phyloP scores from a whole-genome alignment of 2,113 vertebrate species.

The Notothenia coriiceps region DNA sequence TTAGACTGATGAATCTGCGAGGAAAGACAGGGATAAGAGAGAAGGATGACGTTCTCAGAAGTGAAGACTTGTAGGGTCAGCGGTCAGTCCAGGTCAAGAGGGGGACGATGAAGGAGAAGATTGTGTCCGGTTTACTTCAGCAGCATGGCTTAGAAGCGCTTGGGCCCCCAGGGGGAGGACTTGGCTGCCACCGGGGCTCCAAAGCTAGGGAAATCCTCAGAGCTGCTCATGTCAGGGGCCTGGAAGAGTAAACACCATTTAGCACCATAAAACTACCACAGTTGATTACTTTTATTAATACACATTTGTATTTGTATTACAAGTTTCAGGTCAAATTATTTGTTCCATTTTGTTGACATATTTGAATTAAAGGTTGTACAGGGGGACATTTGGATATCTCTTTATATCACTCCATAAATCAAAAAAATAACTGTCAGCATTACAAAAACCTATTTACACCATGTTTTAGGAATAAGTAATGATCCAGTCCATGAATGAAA shows the following conservation, averaged over 20 bases:
- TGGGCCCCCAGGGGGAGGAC: conserved; percentile 97
- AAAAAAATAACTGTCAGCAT: too few relatives aligned
- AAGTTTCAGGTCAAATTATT: too few relatives aligned
- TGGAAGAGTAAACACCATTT: conserved; percentile 48
- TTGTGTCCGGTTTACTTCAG: conserved; percentile 63
- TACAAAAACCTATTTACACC: too few relatives aligned
- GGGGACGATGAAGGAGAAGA: conserved; percentile 54
- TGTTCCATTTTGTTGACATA: too few relatives aligned
- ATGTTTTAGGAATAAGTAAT: too few relatives aligned
- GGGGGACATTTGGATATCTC: too few relatives aligned
- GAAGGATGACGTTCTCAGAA: conserved; percentile 67
- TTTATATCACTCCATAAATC: too few relatives aligned
- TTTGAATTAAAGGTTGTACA: too few relatives aligned
- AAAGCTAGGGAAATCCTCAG: conserved; percentile 98
- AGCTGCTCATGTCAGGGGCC: conserved; percentile 99
- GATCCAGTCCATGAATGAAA: too few relatives aligned
- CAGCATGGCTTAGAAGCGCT: conserved; percentile 89
- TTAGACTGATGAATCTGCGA: conserved; percentile 61
- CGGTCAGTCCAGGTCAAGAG: conserved; percentile 75
- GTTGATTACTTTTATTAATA: too few relatives aligned
- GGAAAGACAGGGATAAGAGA: conserved; percentile 51
- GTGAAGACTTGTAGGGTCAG: conserved; percentile 76
- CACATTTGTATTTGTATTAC: too few relatives aligned
- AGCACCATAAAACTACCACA: too few relatives aligned
- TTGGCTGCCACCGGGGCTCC: conserved; percentile 93